Evolutionary conservation across 2,797 vertebrate genomes (phyloP).

Genomic region (Carcharodon carcharias): DNA sequence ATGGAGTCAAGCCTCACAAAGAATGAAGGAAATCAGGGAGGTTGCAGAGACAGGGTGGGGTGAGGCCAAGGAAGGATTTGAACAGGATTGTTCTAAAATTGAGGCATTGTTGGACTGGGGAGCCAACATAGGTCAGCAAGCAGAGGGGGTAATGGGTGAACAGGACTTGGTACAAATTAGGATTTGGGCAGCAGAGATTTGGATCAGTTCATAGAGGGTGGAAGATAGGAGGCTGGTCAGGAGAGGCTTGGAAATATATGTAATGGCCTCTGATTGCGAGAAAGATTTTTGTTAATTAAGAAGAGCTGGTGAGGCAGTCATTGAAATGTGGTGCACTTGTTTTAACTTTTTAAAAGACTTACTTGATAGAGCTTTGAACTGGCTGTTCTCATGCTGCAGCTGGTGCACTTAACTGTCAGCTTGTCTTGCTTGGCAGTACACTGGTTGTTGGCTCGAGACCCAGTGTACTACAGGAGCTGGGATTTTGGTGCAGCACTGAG

Average conservation of each 20-base stretch:
- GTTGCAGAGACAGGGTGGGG: not conserved
- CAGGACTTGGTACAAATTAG: not conserved
- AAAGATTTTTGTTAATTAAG: not conserved
- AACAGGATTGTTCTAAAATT: not conserved
- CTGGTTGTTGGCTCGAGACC: not conserved
- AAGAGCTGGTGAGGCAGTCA: not conserved
- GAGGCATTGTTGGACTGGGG: not conserved
- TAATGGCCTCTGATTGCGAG: not conserved
- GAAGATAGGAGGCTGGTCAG: not conserved
- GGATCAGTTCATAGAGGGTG: not conserved
- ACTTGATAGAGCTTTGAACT: not conserved
- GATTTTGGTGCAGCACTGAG: not conserved
- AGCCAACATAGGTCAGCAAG: not conserved
- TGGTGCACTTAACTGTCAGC: not conserved
- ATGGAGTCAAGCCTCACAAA: not conserved
- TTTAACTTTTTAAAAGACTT: not conserved
- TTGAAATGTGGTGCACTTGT: not conserved
- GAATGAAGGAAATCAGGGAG: not conserved
- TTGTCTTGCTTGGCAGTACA: not conserved
- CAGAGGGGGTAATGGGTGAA: not conserved
- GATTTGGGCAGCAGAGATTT: not conserved
- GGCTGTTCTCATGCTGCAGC: not conserved
- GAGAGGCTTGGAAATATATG: not conserved
- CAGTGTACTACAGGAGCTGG: not conserved
- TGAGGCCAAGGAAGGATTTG: not conserved